Percentiles rank a stretch among this genome's conserved stretches.
These are phyloP conservation scores for Falco cherrug DNA, from an alignment of 2,797 vertebrate species.

Conservation along the genomic window DNA sequence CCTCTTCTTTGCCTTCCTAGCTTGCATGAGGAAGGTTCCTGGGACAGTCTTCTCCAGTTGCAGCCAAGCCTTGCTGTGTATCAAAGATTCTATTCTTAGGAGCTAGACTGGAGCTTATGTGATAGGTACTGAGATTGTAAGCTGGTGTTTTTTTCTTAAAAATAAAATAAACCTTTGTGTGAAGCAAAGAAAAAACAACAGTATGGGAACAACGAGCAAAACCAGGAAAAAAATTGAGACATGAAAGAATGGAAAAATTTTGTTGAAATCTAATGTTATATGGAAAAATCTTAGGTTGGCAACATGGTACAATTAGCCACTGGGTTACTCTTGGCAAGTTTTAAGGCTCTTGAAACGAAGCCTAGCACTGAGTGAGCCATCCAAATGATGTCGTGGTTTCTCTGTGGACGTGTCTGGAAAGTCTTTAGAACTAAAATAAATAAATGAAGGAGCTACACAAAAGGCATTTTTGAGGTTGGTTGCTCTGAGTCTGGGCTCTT, in stretches of 20 bases:
- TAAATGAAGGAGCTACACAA: conserved; percentile 38
- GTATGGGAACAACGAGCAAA: neutral
- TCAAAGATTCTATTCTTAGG: neutral
- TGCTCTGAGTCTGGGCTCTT: neutral
- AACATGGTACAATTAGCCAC: conserved; percentile 31
- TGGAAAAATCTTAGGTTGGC: conserved; percentile 59
- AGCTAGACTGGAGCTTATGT: neutral
- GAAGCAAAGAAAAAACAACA: neutral
- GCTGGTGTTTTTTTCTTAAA: neutral
- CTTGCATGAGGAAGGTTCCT: neutral
- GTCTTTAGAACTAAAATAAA: conserved; percentile 45
- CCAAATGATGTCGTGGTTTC: conserved; percentile 53
- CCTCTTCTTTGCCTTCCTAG: neutral
- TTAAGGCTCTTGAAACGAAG: conserved; percentile 45
- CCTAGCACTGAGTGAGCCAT: neutral
- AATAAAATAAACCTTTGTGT: neutral
- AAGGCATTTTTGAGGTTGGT: conserved; percentile 46
- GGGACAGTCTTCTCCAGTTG: neutral
- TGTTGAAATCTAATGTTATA: conserved; percentile 6
- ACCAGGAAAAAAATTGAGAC: neutral
- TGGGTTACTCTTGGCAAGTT: conserved; percentile 30
- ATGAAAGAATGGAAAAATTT: conserved; percentile 60
- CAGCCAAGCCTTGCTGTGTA: neutral
- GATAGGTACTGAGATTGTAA: neutral
- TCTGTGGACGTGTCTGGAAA: conserved; percentile 58